These are phyloP conservation scores for Eremophila alpestris DNA, from an alignment of 2,797 vertebrate genomes.

Conservation along the genomic window DNA sequence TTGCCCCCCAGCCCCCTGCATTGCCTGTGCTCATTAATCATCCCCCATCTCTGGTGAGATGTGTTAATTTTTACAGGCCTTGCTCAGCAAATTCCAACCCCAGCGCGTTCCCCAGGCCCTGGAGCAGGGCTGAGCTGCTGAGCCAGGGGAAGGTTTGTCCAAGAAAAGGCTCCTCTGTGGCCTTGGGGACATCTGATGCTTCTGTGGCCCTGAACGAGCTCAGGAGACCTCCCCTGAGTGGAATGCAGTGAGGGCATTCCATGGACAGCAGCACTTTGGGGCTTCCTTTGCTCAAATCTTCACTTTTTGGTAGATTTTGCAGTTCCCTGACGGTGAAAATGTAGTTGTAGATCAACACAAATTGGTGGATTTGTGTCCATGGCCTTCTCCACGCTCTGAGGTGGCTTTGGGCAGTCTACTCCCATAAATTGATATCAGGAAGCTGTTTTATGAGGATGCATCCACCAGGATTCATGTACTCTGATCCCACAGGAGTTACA, in stretches of 20 bases:
- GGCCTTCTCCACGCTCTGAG: background rate
- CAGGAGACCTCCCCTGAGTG: background rate
- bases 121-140: background rate
- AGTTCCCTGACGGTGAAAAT: background rate
- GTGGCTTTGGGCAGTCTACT: background rate
- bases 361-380: background rate
- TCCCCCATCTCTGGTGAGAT: background rate
- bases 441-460: background rate
- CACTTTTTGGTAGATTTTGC: background rate
- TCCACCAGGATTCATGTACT: background rate
- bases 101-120: background rate
- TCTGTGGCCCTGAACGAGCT: background rate
- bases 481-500: background rate
- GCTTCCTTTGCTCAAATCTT: background rate
- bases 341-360: background rate
- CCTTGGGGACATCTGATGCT: background rate
- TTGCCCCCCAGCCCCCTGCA: background rate
- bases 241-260: background rate
- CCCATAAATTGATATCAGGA: background rate
- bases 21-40: constrained; percentile 11
- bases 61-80: constrained; percentile 10
- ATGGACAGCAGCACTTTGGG: background rate
- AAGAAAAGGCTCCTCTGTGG: background rate
- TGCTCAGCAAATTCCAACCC: background rate
- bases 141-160: background rate